phyloP scores from a whole-genome alignment of 2,113 vertebrate genomes.

The Steatornis caripensis region DNA sequence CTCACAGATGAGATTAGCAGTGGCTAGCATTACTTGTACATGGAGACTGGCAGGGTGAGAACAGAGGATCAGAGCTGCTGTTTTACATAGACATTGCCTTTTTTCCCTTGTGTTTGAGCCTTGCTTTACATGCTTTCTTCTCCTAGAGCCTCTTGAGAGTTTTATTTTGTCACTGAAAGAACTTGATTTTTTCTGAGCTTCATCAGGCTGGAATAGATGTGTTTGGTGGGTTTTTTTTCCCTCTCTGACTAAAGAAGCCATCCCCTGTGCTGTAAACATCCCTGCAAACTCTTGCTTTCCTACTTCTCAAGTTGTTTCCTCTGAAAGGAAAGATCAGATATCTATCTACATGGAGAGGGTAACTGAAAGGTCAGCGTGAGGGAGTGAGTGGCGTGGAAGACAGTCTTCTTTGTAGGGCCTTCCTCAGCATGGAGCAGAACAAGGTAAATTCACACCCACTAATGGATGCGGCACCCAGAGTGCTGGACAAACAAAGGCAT shows the following conservation, averaged over 20 bases:
- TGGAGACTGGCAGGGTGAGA: not conserved
- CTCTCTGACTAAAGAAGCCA: not conserved
- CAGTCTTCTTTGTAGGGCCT: not conserved
- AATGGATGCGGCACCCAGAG: fast-evolving
- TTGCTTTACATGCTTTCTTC: not conserved
- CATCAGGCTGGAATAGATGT: not conserved
- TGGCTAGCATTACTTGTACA: not conserved
- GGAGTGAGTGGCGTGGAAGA: not conserved
- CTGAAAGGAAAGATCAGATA: not conserved
- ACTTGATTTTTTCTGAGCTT: not conserved
- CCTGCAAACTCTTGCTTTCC: not conserved
- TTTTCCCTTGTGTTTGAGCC: not conserved
- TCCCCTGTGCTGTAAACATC: not conserved
- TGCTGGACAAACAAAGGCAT: not conserved
- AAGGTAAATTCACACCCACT: not conserved
- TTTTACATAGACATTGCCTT: not conserved
- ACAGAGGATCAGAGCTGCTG: not conserved
- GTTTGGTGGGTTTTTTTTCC: fast-evolving
- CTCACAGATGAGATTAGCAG: not conserved
- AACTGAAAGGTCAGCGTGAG: not conserved
- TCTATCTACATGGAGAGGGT: fast-evolving
- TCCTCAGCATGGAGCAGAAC: not conserved
- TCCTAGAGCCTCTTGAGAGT: not conserved
- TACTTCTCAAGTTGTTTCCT: not conserved
- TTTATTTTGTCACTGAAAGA: not conserved